Conservation (phyloP, 92 coral and sea anemone species). For the Siderastrea siderea region DNA sequence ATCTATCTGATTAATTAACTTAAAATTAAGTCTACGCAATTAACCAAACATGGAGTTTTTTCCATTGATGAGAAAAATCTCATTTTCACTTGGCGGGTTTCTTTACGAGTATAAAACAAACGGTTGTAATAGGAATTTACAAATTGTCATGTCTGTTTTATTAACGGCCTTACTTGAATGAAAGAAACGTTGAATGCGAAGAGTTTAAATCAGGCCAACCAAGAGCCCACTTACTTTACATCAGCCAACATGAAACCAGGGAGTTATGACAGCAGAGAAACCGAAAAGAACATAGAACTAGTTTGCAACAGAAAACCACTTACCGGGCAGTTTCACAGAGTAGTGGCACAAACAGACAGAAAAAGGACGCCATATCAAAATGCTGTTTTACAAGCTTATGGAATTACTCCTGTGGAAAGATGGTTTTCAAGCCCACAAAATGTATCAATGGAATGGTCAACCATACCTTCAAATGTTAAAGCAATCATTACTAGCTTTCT, state of each 20-base stretch:
- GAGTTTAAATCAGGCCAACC: not conserved
- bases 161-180: not conserved
- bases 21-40: too few relatives aligned
- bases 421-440: not conserved
- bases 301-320: not conserved
- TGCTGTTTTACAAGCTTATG: slow-evolving; percentile 3
- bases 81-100: not conserved
- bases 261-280: not conserved
- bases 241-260: not conserved
- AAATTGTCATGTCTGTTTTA: not conserved
- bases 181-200: not conserved
- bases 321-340: not conserved
- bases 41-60: too few relatives aligned
- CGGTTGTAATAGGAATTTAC: not conserved
- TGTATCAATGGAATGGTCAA: not conserved
- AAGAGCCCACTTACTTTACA: not conserved
- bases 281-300: not conserved
- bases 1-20: too few relatives aligned
- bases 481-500: not conserved
- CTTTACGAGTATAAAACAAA: not conserved
- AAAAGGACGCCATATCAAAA: not conserved
- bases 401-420: not conserved
- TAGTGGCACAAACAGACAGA: not conserved
- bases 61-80: not conserved
- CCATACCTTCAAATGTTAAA: not conserved